A percentile compares a stretch with the other conserved stretches of the same genome.
phyloP scores from a whole-genome alignment of 2,797 vertebrate genomes.

The Parambassis ranga region DNA sequence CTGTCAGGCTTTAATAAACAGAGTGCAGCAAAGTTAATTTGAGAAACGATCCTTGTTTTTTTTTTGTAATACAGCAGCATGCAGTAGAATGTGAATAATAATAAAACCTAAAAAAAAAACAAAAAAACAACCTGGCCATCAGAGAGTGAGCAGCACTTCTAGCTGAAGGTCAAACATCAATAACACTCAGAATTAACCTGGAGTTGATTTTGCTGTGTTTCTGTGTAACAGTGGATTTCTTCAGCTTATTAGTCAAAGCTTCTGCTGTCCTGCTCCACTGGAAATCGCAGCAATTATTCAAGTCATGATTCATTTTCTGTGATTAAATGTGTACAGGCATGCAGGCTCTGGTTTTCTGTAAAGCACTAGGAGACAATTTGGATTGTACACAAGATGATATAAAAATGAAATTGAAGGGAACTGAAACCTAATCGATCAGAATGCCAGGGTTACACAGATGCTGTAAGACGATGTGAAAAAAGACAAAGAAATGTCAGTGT shows the following conservation, averaged over 20 bases:
- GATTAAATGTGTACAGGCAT: no score
- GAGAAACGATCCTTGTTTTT: background rate
- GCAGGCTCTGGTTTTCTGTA: no score
- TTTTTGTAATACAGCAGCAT: background rate
- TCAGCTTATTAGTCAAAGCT: background rate
- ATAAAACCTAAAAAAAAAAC: background rate
- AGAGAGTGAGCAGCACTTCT: background rate
- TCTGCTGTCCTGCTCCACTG: background rate
- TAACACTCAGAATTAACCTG: background rate
- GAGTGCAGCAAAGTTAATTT: constrained; percentile 6
- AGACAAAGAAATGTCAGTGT: no score
- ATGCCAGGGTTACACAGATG: no score
- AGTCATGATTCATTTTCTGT: background rate
- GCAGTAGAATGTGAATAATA: background rate
- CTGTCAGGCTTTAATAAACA: constrained; percentile 13
- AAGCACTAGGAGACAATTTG: no score
- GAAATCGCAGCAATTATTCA: background rate
- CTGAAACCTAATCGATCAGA: no score
- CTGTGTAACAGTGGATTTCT: background rate
- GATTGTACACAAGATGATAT: no score
- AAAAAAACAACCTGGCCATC: background rate
- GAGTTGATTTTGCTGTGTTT: background rate
- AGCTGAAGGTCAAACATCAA: background rate
- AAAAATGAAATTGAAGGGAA: no score
- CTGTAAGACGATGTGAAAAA: no score